These are phyloP conservation scores for Eupithecia centaureata DNA, from an alignment of 2,888 invertebrate genomes.

Conservation along the genomic window DNA sequence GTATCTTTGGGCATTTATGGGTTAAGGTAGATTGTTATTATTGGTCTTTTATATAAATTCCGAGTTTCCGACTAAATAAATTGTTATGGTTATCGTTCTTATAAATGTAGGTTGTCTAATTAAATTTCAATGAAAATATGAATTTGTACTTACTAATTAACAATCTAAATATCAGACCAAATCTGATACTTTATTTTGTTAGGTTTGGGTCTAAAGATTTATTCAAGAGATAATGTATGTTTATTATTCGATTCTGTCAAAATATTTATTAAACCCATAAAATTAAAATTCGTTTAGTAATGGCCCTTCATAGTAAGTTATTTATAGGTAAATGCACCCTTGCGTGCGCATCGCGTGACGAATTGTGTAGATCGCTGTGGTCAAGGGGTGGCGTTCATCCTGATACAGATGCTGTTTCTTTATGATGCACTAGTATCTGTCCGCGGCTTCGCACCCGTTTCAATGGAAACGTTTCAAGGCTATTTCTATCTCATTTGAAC, in stretches of 20 bases:
- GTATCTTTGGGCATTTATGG: background rate
- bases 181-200: background rate
- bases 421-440: no score
- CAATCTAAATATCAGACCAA: slow-evolving; percentile 6
- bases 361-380: slow-evolving; percentile 68
- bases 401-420: slow-evolving; percentile 1
- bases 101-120: background rate
- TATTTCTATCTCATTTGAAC: no score
- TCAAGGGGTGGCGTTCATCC: slow-evolving; percentile 26
- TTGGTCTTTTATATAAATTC: no score
- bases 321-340: slow-evolving; percentile 51
- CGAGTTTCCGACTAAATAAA: no score
- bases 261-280: background rate
- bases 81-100: no score
- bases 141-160: slow-evolving; percentile 59
- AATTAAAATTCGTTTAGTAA: background rate
- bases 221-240: background rate
- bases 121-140: background rate
- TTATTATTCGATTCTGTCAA: slow-evolving; percentile 1
- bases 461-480: no score
- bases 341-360: slow-evolving; percentile 69
- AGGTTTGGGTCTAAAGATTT: slow-evolving; percentile 7
- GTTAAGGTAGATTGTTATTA: no score
- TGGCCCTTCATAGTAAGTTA: slow-evolving; percentile 37
- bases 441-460: no score